These are phyloP conservation scores for Heterotilapia buettikoferi DNA, from an alignment of 2,113 vertebrate species.

Conservation along the genomic window DNA sequence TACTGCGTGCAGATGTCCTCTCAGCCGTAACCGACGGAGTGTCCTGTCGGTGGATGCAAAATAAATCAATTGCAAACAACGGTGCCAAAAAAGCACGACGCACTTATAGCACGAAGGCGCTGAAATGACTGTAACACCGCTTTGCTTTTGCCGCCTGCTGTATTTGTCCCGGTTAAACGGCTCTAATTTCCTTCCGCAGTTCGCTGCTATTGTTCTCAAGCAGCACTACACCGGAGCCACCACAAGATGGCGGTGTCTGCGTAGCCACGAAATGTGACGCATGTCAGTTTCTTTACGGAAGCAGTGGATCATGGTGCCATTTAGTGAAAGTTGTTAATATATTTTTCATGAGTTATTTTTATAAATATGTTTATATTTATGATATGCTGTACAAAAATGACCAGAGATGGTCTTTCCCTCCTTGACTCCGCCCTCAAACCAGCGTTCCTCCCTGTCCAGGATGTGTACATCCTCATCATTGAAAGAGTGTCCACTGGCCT, in stretches of 20 bases:
- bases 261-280: not conserved
- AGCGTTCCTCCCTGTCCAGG: not conserved
- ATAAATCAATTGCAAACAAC: not conserved
- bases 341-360: not conserved
- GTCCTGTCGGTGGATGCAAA: not conserved
- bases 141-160: not conserved
- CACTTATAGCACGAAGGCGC: fast-evolving
- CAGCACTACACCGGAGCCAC: fast-evolving
- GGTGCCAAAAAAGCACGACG: not conserved
- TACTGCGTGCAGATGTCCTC: not conserved
- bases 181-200: not conserved
- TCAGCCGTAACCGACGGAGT: not conserved
- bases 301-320: not conserved
- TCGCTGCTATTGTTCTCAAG: not conserved
- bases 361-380: not conserved
- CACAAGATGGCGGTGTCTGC: not conserved
- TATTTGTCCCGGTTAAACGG: not conserved
- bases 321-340: too few species aligned
- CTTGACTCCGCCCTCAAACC: not conserved
- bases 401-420: not conserved
- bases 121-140: too few species aligned
- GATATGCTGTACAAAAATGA: not conserved
- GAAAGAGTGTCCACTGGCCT: not conserved
- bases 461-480: not conserved
- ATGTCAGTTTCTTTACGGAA: not conserved